Percentiles rank a stretch among this genome's conserved stretches.
phyloP scores from a whole-genome alignment of 2,888 invertebrate species.

The Euplexia lucipara region DNA sequence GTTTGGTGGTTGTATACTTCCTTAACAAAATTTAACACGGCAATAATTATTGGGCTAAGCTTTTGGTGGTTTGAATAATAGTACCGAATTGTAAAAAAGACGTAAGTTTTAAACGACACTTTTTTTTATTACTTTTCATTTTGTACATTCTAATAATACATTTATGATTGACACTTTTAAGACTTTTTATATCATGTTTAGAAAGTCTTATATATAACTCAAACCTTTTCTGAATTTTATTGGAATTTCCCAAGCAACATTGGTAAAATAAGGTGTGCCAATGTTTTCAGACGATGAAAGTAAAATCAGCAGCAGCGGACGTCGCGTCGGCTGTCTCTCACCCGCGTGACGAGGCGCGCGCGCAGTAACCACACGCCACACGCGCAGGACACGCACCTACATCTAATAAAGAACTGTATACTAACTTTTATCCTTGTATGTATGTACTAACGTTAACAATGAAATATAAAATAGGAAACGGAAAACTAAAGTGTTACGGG shows the following conservation, averaged over 20 bases:
- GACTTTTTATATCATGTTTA: conserved; percentile 4
- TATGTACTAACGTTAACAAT: conserved; percentile 29
- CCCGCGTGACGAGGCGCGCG: conserved; percentile 91
- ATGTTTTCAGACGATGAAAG: conserved; percentile 89
- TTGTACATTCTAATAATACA: conserved; percentile 24
- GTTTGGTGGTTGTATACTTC: conserved; percentile 56
- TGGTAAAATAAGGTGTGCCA: conserved; percentile 3
- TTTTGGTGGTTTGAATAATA: conserved; percentile 62
- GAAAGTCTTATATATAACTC: background rate
- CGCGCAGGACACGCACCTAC: conserved; percentile 15
- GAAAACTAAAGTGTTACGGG: conserved; percentile 4
- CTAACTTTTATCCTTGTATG: conserved; percentile 35
- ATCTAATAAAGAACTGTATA: conserved; percentile 18
- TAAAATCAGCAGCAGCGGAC: conserved; percentile 90
- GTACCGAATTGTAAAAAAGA: conserved; percentile 23
- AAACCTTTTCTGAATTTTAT: background rate
- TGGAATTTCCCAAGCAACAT: background rate
- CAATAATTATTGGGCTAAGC: conserved; percentile 56
- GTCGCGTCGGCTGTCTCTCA: conserved; percentile 93
- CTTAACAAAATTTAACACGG: conserved; percentile 63
- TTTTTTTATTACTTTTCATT: conserved; percentile 3
- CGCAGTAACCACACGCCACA: conserved; percentile 73
- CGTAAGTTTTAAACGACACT: conserved; percentile 14
- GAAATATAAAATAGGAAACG: conserved; percentile 14
- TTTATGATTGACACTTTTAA: conserved; percentile 2